Evolutionary conservation across 2,888 invertebrate species (phyloP), one percentile per base, ranked within the genome.

Genomic region (Stenolophus ochropezus): DNA sequence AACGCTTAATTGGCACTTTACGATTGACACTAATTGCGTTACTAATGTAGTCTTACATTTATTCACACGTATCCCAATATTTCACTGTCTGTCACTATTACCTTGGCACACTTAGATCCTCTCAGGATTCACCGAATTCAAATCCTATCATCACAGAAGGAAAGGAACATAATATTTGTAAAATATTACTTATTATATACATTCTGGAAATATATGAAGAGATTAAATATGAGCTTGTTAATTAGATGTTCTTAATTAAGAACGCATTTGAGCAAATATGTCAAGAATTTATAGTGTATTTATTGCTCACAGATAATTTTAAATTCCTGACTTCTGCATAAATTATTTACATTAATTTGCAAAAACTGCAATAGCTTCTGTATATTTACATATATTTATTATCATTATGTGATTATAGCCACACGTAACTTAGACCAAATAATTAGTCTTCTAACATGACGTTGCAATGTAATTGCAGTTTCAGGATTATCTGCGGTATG

Each of bases 261-360:
- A 78, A 78, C 78, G 78, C 78, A 78, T 78, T 78, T 78, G 61
- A 65, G 78, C 65, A 78, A 78, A 78, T 78, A 78, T 65, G 65
- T 65, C 42, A 61, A 49, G 78, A 78, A 78, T 78, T 78, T 78
- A 78, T 78, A 49, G 65, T 42, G 25, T 78, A 78, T 78, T 78
- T 78, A 78, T 78, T 78, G 25, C 78, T 65, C 11, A 25, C 5
- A 78, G 20, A 49, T 78, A 78, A 21, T 78, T 78, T 78, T 49
- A 65, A 65, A 78, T 78, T 78, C 78, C 65, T 21, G 16, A 42
- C 25, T 58, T 5, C 58, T 42, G 78, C 27, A 56, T 75, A 75
- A 27, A 33, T 56, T 75, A 75, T 75, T 53, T 20, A 33, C 4
- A 25, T 75, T 56, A 27, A 25, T 23, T 27, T 49, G 49, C 33